Conservation (phyloP, 2,113 vertebrate genomes). For the Trachemys scripta region DNA sequence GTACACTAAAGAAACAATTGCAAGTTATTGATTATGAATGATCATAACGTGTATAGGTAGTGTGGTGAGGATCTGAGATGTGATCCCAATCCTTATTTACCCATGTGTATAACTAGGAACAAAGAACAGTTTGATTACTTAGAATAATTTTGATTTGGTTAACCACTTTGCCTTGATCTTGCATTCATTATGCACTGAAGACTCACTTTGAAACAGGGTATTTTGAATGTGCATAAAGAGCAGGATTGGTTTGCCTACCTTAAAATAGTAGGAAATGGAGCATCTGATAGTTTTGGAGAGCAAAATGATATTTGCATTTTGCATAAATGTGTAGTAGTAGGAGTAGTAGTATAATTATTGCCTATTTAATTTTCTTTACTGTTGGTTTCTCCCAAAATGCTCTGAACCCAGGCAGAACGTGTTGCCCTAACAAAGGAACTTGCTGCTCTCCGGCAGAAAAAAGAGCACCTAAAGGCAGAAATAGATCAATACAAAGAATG, state of each 20-base stretch:
- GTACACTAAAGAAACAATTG: not conserved
- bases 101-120: not conserved
- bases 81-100: not conserved
- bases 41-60: not conserved
- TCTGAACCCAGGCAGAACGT: slow-evolving; percentile 86
- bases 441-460: slow-evolving; percentile 82
- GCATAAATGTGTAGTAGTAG: not conserved
- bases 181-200: fast-evolving
- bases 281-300: not conserved
- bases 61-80: not conserved
- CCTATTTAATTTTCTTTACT: not conserved
- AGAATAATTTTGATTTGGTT: not conserved
- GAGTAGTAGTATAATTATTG: not conserved
- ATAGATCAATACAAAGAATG: slow-evolving; percentile 93
- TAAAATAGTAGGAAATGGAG: not conserved
- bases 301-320: not conserved
- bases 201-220: not conserved
- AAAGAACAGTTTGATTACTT: not conserved
- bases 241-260: not conserved
- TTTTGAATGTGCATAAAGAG: not conserved
- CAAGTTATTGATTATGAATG: not conserved
- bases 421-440: slow-evolving; percentile 84
- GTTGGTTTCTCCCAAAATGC: not conserved
- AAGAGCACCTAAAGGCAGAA: slow-evolving; percentile 83
- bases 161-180: not conserved